A percentile compares a stretch with the other conserved stretches of the same genome.
phyloP scores from a whole-genome alignment of 2,888 invertebrate species.

The Acronicta alni region DNA sequence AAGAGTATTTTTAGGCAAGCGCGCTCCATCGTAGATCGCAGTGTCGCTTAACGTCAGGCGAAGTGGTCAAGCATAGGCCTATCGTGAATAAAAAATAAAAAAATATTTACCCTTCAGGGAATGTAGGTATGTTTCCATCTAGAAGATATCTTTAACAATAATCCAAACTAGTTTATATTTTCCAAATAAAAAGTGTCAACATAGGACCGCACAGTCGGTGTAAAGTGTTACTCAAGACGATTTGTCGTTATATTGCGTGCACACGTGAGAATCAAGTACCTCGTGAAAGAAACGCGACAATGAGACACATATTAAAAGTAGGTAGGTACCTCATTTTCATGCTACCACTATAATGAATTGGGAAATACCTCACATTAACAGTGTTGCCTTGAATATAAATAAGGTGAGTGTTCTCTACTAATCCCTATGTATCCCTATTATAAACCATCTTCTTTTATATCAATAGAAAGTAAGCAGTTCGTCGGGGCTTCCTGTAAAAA shows the following conservation, averaged over 20 bases:
- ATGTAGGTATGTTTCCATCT: no score
- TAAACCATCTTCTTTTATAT: background rate
- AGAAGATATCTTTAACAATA: no score
- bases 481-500: no score
- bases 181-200: slow-evolving; percentile 48
- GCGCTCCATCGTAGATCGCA: no score
- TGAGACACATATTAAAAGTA: slow-evolving; percentile 47
- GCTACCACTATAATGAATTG: slow-evolving; percentile 31
- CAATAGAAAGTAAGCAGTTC: no score
- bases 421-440: no score
- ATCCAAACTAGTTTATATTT: slow-evolving; percentile 14
- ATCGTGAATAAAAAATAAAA: no score
- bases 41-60: no score
- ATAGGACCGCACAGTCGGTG: slow-evolving; percentile 5
- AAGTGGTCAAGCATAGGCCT: no score
- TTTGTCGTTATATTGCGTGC: slow-evolving; percentile 54
- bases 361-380: slow-evolving; percentile 29
- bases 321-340: slow-evolving; percentile 21
- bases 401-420: background rate
- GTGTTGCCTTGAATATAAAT: background rate
- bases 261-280: slow-evolving; percentile 54
- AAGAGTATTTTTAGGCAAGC: no score
- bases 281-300: slow-evolving; percentile 64
- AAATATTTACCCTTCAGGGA: no score
- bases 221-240: slow-evolving; percentile 55